Conservation (phyloP, 2,888 invertebrate genomes). For the Oxyscelio sp. region DNA sequence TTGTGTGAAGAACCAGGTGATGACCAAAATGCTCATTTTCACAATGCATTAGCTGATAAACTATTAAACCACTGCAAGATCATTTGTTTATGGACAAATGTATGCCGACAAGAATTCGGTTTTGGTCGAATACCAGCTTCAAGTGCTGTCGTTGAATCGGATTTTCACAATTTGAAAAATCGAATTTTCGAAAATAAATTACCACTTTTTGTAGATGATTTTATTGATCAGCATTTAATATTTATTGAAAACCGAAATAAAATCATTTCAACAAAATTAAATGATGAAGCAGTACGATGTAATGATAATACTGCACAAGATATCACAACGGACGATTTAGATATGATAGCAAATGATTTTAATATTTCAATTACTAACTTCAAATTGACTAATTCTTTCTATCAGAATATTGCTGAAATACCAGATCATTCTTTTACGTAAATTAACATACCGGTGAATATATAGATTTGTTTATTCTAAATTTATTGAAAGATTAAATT, state of each 20-base stretch:
- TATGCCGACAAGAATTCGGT: constrained; percentile 8
- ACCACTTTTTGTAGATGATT: constrained; percentile 30
- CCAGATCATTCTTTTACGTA: too few species aligned
- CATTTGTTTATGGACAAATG: constrained; percentile 2
- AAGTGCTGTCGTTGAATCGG: constrained; percentile 47
- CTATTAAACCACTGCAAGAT: not conserved
- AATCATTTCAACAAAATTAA: not conserved
- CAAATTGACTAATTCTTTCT: too few species aligned
- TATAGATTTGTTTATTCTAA: not conserved
- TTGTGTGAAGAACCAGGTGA: not conserved
- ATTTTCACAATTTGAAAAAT: constrained; percentile 53
- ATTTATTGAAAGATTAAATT: too few species aligned
- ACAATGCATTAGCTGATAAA: not conserved
- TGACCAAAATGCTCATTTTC: constrained; percentile 1
- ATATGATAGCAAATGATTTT: too few species aligned
- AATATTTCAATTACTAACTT: too few species aligned
- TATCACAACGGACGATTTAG: too few species aligned
- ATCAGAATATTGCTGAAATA: too few species aligned
- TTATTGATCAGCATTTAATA: constrained; percentile 1
- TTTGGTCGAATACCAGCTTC: constrained; percentile 48
- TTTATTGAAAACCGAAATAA: not conserved
- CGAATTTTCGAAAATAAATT: constrained; percentile 4
- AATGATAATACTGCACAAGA: not conserved
- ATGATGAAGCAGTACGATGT: not conserved
- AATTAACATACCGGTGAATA: too few species aligned